Evolutionary conservation across 2,113 vertebrate genomes (phyloP).

Genomic region (Paraplagusia blochii): DNA sequence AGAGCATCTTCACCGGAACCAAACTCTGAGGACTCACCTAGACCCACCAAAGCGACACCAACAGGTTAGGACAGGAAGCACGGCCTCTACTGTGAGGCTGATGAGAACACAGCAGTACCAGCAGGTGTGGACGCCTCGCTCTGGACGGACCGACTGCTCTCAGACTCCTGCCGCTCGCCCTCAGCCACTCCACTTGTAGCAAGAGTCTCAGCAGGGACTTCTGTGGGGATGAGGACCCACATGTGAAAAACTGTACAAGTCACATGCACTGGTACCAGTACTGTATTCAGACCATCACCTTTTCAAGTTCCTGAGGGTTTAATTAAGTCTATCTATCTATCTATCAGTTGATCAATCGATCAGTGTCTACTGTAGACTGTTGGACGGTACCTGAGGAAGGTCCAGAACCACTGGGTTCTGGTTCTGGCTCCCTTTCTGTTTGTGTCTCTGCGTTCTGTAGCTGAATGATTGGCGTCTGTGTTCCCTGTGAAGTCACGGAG

Average conservation of each 20-base stretch:
- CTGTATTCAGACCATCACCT: too few relatives aligned
- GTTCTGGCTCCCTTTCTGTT: constrained; percentile 85
- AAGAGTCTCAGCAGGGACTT: constrained; percentile 30
- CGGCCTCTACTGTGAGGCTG: too few relatives aligned
- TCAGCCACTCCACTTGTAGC: constrained; percentile 37
- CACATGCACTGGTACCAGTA: too few relatives aligned
- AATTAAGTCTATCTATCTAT: too few relatives aligned
- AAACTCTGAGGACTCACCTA: constrained; percentile 81
- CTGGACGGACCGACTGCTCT: constrained; percentile 10
- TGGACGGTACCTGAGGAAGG: constrained; percentile 21
- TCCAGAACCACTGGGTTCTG: constrained; percentile 79
- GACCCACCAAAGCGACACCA: not conserved
- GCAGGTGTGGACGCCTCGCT: constrained; percentile 38
- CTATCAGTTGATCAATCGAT: too few relatives aligned
- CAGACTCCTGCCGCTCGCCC: constrained; percentile 23
- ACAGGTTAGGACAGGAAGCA: too few relatives aligned
- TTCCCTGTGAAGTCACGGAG: constrained; percentile 96
- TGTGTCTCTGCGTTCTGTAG: constrained; percentile 96
- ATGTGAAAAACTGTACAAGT: not conserved
- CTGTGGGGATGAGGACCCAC: constrained; percentile 18
- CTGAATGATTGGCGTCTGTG: constrained; percentile 91
- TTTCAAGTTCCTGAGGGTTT: too few relatives aligned
- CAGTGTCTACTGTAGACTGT: too few relatives aligned
- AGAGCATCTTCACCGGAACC: constrained; percentile 86
- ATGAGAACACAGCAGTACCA: constrained; percentile 33